Conservation (phyloP, 2,113 vertebrate species). For the Podilymbus podiceps region DNA sequence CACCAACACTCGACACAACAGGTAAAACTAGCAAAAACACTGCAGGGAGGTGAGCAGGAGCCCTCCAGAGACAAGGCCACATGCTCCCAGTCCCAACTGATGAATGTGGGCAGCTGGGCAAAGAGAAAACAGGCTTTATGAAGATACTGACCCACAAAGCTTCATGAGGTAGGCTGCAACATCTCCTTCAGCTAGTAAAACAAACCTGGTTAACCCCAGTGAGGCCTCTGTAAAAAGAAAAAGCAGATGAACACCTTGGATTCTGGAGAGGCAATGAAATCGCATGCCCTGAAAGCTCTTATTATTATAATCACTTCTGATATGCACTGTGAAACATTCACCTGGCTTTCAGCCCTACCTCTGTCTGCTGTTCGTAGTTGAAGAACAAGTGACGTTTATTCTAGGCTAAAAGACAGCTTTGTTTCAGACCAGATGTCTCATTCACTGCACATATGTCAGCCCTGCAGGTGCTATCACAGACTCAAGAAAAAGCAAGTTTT, state of each 20-base stretch:
- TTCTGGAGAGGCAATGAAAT: neutral
- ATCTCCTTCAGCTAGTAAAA: neutral
- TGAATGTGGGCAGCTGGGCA: accelerated
- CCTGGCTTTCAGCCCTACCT: constrained; percentile 18
- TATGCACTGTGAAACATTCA: neutral
- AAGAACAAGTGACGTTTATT: constrained; percentile 8
- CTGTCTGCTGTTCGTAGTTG: neutral
- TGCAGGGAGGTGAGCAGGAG: neutral
- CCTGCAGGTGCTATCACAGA: constrained; percentile 18
- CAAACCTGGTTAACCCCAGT: neutral
- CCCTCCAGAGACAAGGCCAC: neutral
- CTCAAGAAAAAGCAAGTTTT: constrained; percentile 31
- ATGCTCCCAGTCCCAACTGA: neutral
- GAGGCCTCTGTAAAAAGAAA: neutral
- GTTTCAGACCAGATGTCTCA: constrained; percentile 42
- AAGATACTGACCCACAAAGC: neutral
- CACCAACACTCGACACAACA: neutral
- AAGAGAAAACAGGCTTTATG: accelerated
- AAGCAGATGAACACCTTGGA: neutral
- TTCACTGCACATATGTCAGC: constrained; percentile 17
- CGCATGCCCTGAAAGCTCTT: neutral
- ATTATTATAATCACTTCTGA: neutral
- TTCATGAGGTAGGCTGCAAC: neutral
- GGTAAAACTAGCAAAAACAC: neutral
- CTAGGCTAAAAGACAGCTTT: constrained; percentile 44